A percentile compares a stretch with the other conserved stretches of the same genome.
phyloP scores from a whole-genome alignment of 2,888 invertebrate genomes.

The Bursaphelenchus okinawaensis region DNA sequence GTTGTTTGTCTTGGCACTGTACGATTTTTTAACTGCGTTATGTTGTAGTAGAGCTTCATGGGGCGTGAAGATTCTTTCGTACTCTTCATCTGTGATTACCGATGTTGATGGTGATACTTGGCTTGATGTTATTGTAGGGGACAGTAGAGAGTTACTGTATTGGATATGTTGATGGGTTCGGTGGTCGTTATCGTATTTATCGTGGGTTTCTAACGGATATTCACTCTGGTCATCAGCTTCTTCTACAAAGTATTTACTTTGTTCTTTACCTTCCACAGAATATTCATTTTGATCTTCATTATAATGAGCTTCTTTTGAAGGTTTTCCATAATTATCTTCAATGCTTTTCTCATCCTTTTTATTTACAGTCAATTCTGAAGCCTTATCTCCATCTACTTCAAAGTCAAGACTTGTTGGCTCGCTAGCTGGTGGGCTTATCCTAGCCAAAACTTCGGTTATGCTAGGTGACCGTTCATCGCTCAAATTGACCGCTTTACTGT shows the following conservation, averaged over 20 bases:
- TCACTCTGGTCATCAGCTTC: background rate
- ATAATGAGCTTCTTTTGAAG: background rate
- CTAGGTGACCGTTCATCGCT: background rate
- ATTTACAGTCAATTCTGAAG: background rate
- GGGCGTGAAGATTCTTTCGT: background rate
- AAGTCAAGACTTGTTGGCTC: too few relatives aligned
- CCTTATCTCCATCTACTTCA: background rate
- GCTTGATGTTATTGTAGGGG: too few relatives aligned
- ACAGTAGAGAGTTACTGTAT: too few relatives aligned
- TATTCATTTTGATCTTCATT: background rate
- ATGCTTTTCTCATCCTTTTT: background rate
- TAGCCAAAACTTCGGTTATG: background rate
- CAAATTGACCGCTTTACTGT: background rate
- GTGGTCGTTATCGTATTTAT: too few relatives aligned
- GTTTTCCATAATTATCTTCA: background rate
- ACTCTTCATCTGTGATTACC: slow-evolving; percentile 2
- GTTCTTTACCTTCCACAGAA: background rate
- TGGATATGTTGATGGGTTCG: too few relatives aligned
- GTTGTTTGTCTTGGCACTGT: background rate
- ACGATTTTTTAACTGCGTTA: background rate
- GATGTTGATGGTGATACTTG: background rate
- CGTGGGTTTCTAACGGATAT: background rate
- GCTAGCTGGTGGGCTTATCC: background rate
- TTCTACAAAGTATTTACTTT: too few relatives aligned
- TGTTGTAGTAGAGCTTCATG: background rate